Evolutionary conservation across 2,113 vertebrate genomes (phyloP).

Genomic region (Oryzias woworae): DNA sequence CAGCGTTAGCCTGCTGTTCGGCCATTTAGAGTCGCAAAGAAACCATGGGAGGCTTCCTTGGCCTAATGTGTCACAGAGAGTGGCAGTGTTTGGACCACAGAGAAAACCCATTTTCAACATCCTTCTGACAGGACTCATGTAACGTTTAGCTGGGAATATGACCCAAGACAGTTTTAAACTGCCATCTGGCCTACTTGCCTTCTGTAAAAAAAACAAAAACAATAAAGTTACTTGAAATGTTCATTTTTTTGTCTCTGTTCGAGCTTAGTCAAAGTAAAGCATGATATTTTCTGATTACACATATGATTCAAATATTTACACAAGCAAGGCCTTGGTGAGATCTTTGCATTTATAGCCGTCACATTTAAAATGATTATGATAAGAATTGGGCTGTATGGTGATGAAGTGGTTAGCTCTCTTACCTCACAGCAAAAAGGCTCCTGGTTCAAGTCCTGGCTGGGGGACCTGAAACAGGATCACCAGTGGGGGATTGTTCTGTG

Average conservation of each 20-base stretch:
- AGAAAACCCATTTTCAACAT: constrained; percentile 66
- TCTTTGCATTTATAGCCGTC: no score
- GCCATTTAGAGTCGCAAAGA: constrained; percentile 47
- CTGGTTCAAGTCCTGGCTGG: no score
- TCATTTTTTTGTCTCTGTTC: constrained; percentile 12
- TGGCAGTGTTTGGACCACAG: constrained; percentile 30
- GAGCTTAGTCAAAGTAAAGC: constrained; percentile 1
- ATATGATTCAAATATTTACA: no score
- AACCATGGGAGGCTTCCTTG: constrained; percentile 40
- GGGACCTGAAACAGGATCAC: no score
- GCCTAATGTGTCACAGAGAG: constrained; percentile 59
- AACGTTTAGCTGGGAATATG: constrained; percentile 42
- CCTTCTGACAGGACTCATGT: constrained; percentile 41
- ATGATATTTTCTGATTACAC: no score
- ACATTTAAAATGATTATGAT: no score
- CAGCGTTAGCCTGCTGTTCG: constrained; percentile 70
- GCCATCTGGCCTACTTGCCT: constrained; percentile 49
- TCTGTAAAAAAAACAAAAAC: background rate
- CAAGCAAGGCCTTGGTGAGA: no score
- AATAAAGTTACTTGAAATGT: no score
- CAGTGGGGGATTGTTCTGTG: no score
- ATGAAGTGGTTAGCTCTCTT: no score
- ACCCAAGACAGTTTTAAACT: constrained; percentile 44
- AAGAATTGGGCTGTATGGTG: no score
- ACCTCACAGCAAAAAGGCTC: no score